A percentile compares a stretch with the other conserved stretches of the same genome.
These are phyloP conservation scores for Crocodylus rhombifer DNA, from an alignment of 2,797 vertebrate species.

Conservation along the genomic window DNA sequence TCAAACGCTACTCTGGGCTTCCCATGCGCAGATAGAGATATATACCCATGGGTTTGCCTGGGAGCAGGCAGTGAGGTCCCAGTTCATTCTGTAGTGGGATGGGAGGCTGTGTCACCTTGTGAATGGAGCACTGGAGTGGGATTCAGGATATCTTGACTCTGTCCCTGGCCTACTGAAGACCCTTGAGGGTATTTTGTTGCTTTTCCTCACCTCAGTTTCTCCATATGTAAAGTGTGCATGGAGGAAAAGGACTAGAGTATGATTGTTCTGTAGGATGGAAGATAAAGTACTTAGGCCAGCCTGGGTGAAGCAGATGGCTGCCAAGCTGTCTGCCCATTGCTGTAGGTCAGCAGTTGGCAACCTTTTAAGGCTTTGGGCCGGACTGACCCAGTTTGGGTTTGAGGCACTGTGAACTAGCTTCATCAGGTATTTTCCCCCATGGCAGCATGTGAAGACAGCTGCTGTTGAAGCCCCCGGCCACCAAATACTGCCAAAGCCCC, in stretches of 20 bases:
- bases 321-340: neutral
- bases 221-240: neutral
- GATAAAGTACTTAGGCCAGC: neutral
- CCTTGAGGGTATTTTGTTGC: neutral
- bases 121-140: neutral
- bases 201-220: neutral
- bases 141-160: neutral
- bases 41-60: accelerated
- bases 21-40: neutral
- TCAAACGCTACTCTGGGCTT: neutral
- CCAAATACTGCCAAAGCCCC: too few species aligned
- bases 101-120: neutral
- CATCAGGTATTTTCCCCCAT: too few species aligned
- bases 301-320: neutral
- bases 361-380: too few species aligned
- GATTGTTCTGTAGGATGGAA: neutral
- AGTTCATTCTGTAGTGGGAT: neutral
- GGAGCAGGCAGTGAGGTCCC: neutral
- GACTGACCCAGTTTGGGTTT: too few species aligned
- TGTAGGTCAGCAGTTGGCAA: neutral
- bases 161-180: neutral
- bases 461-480: too few species aligned
- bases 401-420: too few species aligned
- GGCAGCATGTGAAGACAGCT: too few species aligned
- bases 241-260: neutral